phyloP scores from a whole-genome alignment of 2,113 vertebrate genomes.

The Erythrolamprus reginae region DNA sequence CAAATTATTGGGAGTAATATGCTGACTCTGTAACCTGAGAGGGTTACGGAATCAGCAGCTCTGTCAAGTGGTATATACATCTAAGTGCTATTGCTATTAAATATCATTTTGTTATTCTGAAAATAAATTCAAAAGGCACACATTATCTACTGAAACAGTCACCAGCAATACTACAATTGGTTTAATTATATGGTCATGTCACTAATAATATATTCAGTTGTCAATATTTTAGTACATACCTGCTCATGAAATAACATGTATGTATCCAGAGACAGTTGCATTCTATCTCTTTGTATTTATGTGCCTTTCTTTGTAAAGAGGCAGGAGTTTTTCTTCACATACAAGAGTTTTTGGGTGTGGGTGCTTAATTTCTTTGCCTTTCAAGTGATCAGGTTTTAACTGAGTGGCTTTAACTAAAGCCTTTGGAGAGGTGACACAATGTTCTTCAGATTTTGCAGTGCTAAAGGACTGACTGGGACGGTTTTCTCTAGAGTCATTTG shows the following conservation, averaged over 20 bases:
- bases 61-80: too few relatives aligned
- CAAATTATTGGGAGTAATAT: too few relatives aligned
- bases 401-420: constrained; percentile 35
- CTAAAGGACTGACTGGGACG: constrained; percentile 29
- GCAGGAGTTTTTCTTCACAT: constrained; percentile 69
- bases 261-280: constrained; percentile 58
- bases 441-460: constrained; percentile 39
- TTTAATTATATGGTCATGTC: constrained; percentile 22
- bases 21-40: too few relatives aligned
- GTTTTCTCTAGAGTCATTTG: constrained; percentile 27
- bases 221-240: constrained; percentile 64
- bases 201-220: constrained; percentile 17
- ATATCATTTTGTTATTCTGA: constrained; percentile 5
- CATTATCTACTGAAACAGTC: constrained; percentile 8
- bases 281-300: constrained; percentile 75
- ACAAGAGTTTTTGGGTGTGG: constrained; percentile 59
- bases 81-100: too few relatives aligned
- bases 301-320: constrained; percentile 65
- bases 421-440: constrained; percentile 36
- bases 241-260: constrained; percentile 64
- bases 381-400: constrained; percentile 47
- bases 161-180: not conserved
- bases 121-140: constrained; percentile 15
- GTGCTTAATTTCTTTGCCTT: constrained; percentile 49
- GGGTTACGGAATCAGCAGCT: too few relatives aligned